Evolutionary conservation across 2,888 invertebrate species (phyloP).

Genomic region (Allacma fusca): DNA sequence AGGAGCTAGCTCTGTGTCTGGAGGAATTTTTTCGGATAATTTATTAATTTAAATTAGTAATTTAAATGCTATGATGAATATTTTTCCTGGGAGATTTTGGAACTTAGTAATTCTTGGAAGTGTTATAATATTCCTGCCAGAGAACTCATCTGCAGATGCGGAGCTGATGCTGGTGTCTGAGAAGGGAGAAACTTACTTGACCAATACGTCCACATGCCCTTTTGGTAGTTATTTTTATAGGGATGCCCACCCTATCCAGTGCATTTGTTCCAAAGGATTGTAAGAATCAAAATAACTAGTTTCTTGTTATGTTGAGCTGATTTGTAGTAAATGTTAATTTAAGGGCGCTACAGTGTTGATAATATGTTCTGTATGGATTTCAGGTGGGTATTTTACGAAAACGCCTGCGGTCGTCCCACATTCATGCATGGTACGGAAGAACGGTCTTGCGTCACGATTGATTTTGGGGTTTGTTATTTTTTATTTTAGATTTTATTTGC

Average conservation of each 20-base stretch:
- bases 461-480: slow-evolving; percentile 12
- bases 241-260: not conserved
- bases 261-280: slow-evolving; percentile 27
- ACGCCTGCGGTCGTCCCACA: slow-evolving; percentile 16
- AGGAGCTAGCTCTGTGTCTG: no score
- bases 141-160: not conserved
- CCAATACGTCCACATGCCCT: not conserved
- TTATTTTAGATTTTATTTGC: no score
- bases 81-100: no score
- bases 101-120: no score
- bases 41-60: no score
- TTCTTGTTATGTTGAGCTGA: not conserved
- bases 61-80: no score
- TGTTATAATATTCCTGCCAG: no score
- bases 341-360: not conserved
- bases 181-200: not conserved
- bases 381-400: slow-evolving; percentile 31
- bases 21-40: no score
- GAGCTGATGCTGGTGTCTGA: not conserved
- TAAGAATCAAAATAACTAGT: not conserved
- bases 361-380: not conserved
- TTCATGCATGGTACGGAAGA: slow-evolving; percentile 22
- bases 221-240: slow-evolving; percentile 24
- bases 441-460: not conserved
- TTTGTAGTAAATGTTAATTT: not conserved